Evolutionary conservation across 2,888 invertebrate genomes (phyloP).

Genomic region (Microctonus brassicae): DNA sequence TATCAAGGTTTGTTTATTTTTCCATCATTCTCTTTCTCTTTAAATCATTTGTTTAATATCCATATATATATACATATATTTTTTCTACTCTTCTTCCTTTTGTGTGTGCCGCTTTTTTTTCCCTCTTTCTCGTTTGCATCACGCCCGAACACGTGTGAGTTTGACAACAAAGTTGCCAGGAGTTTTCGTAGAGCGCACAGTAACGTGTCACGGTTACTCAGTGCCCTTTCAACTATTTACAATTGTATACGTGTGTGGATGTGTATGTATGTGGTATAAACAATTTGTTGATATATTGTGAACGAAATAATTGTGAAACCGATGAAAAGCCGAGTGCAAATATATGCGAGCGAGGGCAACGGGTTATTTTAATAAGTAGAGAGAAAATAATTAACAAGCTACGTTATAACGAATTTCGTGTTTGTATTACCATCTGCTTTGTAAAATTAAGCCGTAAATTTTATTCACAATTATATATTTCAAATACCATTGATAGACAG

Average conservation of each 20-base stretch:
- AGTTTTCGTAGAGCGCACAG: constrained; percentile 58
- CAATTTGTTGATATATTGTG: background rate
- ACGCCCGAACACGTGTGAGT: constrained; percentile 58
- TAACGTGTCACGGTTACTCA: constrained; percentile 49
- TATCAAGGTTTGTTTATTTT: background rate
- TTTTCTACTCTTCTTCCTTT: constrained; percentile 3
- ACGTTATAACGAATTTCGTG: background rate
- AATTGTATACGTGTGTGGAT: background rate
- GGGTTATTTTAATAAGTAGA: constrained; percentile 2
- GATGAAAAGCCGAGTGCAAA: constrained; percentile 14
- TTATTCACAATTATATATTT: background rate
- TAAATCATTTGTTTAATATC: background rate
- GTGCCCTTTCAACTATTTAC: constrained; percentile 37
- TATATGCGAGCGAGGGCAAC: background rate
- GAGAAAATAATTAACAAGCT: constrained; percentile 12
- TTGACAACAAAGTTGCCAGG: constrained; percentile 61
- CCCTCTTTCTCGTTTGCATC: background rate
- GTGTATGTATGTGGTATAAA: background rate
- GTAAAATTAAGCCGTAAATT: background rate
- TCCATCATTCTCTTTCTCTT: background rate
- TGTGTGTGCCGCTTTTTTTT: background rate
- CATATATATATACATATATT: background rate
- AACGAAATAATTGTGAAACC: constrained; percentile 12
- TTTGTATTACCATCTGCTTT: background rate
- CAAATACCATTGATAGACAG: background rate